A percentile compares a stretch with the other conserved stretches of the same genome.
These are phyloP conservation scores for Platynereis dumerilii DNA, from an alignment of 2,888 invertebrate species.

Conservation along the genomic window DNA sequence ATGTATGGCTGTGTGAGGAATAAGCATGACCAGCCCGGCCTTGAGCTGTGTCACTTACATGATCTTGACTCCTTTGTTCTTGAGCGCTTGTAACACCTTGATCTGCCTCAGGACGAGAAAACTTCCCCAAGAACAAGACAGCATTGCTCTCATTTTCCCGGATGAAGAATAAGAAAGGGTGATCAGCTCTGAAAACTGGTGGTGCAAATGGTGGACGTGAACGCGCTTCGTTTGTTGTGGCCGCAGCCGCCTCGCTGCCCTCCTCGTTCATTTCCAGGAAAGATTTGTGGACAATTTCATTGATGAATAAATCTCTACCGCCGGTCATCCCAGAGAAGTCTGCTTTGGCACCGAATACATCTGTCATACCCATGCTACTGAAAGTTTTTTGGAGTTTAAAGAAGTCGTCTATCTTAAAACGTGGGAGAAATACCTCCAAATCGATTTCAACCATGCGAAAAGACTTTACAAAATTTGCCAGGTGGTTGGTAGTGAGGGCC, in stretches of 20 bases:
- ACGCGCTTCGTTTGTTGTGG: constrained; percentile 38
- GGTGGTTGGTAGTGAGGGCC: constrained; percentile 17
- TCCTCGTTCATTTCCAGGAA: constrained; percentile 51
- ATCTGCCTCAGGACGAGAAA: constrained; percentile 9
- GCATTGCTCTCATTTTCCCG: constrained; percentile 29
- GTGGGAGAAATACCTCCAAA: constrained; percentile 27
- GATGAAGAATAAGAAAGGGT: constrained; percentile 42
- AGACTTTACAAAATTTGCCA: constrained; percentile 2
- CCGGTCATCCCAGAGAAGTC: constrained; percentile 54
- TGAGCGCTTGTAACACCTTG: too few species aligned
- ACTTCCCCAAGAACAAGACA: constrained; percentile 28
- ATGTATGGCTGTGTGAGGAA: too few species aligned
- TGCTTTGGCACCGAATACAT: constrained; percentile 42
- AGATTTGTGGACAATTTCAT: constrained; percentile 56
- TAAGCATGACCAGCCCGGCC: too few species aligned
- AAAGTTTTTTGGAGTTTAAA: constrained; percentile 32
- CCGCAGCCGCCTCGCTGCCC: constrained; percentile 47
- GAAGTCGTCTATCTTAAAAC: constrained; percentile 36
- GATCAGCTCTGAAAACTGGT: constrained; percentile 33
- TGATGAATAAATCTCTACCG: constrained; percentile 43
- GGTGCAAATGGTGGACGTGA: constrained; percentile 12
- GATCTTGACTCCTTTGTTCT: too few species aligned
- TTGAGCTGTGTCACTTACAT: too few species aligned
- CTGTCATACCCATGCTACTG: constrained; percentile 32
- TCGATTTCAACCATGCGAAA: constrained; percentile 12